A percentile compares a stretch with the other conserved stretches of the same genome.
phyloP scores from a whole-genome alignment of 2,797 vertebrate genomes.

The Sebastes steindachneri region DNA sequence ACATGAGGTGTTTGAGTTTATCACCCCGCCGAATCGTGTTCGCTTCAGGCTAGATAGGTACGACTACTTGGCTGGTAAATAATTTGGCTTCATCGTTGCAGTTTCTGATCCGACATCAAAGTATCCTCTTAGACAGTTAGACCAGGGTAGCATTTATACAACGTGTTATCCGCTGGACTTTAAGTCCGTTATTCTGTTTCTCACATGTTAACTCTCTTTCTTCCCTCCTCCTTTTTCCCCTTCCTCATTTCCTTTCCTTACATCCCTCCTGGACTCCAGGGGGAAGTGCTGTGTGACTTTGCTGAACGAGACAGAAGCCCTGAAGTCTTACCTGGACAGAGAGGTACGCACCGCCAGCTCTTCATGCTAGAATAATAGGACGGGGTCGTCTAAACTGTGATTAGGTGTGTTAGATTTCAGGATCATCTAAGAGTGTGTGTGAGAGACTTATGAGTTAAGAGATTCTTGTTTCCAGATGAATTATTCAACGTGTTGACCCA shows the following conservation, averaged over 20 bases:
- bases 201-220: conserved; percentile 5
- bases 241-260: background rate
- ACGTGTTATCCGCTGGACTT: conserved; percentile 3
- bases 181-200: background rate
- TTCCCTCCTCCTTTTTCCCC: background rate
- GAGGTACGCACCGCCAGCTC: conserved; percentile 84
- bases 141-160: conserved; percentile 8
- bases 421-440: conserved; percentile 18
- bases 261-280: conserved; percentile 75
- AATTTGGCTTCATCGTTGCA: conserved; percentile 17
- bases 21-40: conserved; percentile 4
- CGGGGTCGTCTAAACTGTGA: conserved; percentile 7
- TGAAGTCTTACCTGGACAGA: conserved; percentile 96
- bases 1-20: conserved; percentile 4
- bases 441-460: conserved; percentile 63
- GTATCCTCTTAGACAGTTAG: background rate
- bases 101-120: conserved; percentile 19
- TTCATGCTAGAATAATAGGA: background rate
- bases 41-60: conserved; percentile 9
- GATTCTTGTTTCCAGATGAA: conserved; percentile 78
- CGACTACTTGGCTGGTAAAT: conserved; percentile 44
- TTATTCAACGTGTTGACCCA: conserved; percentile 85
- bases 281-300: conserved; percentile 98
- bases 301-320: conserved; percentile 96
- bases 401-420: conserved; percentile 39